Base-by-base conservation (phyloP, 92 coral and sea anemone species). In the Zoanthus gigantus region DNA sequence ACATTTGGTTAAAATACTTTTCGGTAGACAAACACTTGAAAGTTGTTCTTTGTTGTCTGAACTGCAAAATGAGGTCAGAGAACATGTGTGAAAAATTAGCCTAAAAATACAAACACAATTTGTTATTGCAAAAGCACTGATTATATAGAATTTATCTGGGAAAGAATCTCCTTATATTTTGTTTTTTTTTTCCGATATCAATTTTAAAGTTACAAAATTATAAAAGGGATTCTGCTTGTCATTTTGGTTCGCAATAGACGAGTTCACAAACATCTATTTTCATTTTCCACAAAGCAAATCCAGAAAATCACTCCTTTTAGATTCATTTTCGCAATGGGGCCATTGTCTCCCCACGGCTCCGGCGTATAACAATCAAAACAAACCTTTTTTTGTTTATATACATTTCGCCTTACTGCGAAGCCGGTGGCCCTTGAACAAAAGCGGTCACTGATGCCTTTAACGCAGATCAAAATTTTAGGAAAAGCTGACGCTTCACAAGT, bases 1-100 rank as follows among this genome's bases (percentile, higher is more conserved):
- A n/a, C 74, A 17, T 15, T 48, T 73, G 6, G 74, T 11, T 66
- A 28, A 56, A 9, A 14, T 13, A 57, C 50, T 65, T 28, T 11
- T 65, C 23, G 17, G 73, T 46, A 17, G 4, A 13, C 53, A 81
- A 81, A 81, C 75, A 67, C 85, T 81, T 63, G 67, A 79, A n/a
- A 9, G 53, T 54, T 60, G 18, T 79, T 47, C 45, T 18, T 37
- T 81, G 32, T 79, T 79, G n/a, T 63, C 57, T 79, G 30, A 79
- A 81, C 66, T 77, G 82, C 82, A 6, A 47, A 42, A 29, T 5
- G 76, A 29, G 45, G 57, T 67, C 85, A 66, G 75, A 23, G 50
- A 69, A 69, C n/a, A 71, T 45, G 57, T 69, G 71, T 69, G 29
- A 9, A 50, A 34, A 47, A 47, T 66, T 53, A 46, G 48, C 47